These are phyloP conservation scores for Saxidomus purpurata DNA, from an alignment of 1,140 invertebrate genomes.

Conservation along the genomic window DNA sequence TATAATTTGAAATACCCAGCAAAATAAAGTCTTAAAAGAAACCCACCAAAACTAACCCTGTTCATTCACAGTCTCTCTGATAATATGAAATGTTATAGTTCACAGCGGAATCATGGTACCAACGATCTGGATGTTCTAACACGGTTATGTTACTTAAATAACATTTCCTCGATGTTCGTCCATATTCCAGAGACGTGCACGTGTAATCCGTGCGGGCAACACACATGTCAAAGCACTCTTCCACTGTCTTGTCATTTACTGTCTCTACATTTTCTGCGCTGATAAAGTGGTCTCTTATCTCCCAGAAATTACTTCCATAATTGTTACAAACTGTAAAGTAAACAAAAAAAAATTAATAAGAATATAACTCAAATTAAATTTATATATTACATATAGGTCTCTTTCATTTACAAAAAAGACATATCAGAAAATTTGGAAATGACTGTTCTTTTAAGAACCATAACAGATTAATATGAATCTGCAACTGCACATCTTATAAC, in stretches of 20 bases:
- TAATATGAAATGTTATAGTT: slow-evolving; percentile 14
- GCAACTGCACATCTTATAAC: no score
- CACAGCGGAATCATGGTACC: background rate
- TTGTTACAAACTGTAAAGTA: slow-evolving; percentile 3
- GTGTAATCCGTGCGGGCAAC: background rate
- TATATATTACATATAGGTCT: no score
- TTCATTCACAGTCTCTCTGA: slow-evolving; percentile 30
- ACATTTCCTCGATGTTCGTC: background rate
- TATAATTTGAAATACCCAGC: no score
- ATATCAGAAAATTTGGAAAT: no score
- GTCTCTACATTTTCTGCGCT: slow-evolving; percentile 4
- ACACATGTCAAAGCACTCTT: slow-evolving; percentile 12
- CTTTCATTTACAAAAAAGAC: no score
- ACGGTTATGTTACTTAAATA: slow-evolving; percentile 3
- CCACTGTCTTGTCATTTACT: background rate
- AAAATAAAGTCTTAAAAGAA: no score
- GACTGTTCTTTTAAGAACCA: no score
- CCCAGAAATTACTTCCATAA: background rate
- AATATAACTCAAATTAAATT: background rate
- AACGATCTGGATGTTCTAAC: background rate
- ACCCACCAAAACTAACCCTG: no score
- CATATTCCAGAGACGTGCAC: slow-evolving; percentile 19
- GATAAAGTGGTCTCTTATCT: slow-evolving; percentile 21
- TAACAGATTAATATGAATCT: no score
- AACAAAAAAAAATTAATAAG: background rate